Evolutionary conservation across 1,140 invertebrate species (phyloP).

Genomic region (Wiebesia pumilae): DNA sequence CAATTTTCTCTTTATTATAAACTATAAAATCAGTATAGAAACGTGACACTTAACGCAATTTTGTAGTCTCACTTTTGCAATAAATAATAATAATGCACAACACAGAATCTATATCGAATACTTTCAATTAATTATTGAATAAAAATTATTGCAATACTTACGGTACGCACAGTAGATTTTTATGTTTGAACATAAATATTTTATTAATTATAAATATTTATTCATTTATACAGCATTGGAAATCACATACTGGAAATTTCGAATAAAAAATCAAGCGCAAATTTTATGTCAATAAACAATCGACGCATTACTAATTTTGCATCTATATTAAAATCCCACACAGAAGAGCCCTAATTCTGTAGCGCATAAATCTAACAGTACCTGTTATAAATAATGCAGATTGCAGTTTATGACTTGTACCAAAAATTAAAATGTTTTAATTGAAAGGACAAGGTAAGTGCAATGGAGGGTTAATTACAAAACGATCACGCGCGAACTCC

Average conservation of each 20-base stretch:
- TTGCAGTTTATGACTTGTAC: not conserved
- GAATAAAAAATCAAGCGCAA: not conserved
- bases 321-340: not conserved
- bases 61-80: no score
- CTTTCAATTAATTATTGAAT: no score
- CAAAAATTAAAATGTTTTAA: not conserved
- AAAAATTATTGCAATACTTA: no score
- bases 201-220: not conserved
- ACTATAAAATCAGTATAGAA: no score
- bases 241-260: no score
- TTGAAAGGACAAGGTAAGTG: not conserved
- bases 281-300: not conserved
- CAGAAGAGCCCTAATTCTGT: no score
- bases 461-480: not conserved
- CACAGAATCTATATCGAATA: no score
- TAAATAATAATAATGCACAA: no score
- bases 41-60: no score
- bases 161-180: not conserved
- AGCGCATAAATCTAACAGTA: not conserved
- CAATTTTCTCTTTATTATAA: no score
- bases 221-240: not conserved
- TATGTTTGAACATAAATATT: no score
- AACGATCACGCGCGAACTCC: not conserved
- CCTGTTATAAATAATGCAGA: not conserved
- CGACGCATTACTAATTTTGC: not conserved